These are phyloP conservation scores for Sebastolobus altivelis DNA, from an alignment of 2,797 vertebrate species.

Conservation along the genomic window DNA sequence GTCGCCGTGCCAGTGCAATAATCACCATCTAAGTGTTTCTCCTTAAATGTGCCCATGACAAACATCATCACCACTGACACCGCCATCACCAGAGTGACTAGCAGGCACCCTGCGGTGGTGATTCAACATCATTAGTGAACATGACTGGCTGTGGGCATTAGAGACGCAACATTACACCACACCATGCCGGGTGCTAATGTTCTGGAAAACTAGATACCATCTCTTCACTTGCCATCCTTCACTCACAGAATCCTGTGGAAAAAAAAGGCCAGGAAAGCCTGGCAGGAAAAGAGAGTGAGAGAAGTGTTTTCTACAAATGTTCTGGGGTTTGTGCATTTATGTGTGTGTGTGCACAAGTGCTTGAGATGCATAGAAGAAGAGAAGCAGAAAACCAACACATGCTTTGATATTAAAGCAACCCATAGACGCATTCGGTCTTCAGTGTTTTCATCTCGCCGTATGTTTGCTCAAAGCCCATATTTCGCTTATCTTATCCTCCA, in stretches of 20 bases:
- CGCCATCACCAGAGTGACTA: slow-evolving; percentile 72
- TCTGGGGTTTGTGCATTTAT: neutral
- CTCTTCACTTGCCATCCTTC: slow-evolving; percentile 78
- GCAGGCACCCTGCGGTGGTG: slow-evolving; percentile 73
- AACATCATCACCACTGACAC: slow-evolving; percentile 77
- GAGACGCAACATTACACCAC: slow-evolving; percentile 86
- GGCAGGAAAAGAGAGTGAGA: slow-evolving; percentile 20
- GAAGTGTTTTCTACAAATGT: neutral
- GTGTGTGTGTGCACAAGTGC: neutral
- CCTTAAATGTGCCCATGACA: slow-evolving; percentile 78
- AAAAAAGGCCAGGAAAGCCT: slow-evolving; percentile 19
- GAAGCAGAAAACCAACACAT: slow-evolving; percentile 7
- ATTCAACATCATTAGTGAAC: slow-evolving; percentile 87
- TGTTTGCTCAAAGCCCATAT: slow-evolving; percentile 28
- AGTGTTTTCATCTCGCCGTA: slow-evolving; percentile 13
- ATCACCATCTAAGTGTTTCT: slow-evolving; percentile 77
- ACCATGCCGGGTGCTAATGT: slow-evolving; percentile 83
- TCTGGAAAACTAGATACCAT: slow-evolving; percentile 86
- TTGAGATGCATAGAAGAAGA: slow-evolving; percentile 2
- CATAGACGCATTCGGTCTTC: slow-evolving; percentile 7
- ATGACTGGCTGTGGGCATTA: slow-evolving; percentile 86
- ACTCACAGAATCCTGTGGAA: slow-evolving; percentile 59
- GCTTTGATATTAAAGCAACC: slow-evolving; percentile 10
- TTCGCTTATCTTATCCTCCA: slow-evolving; percentile 20
- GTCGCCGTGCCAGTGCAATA: slow-evolving; percentile 57